These are phyloP conservation scores for Bambusicola thoracicus DNA, from an alignment of 2,113 vertebrate genomes.

Conservation along the genomic window DNA sequence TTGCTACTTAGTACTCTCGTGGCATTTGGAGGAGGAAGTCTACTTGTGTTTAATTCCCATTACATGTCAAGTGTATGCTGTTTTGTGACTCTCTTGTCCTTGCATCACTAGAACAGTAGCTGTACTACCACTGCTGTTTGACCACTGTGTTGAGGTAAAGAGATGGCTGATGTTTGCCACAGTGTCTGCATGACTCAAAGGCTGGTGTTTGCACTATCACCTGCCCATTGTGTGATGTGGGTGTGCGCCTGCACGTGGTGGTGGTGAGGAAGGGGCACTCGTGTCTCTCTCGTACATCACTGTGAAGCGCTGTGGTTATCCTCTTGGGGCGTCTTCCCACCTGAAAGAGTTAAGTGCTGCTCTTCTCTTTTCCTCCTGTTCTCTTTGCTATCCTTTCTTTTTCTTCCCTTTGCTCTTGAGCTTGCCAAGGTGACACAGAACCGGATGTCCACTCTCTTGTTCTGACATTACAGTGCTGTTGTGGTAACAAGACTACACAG, in stretches of 20 bases:
- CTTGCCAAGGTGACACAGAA: not conserved
- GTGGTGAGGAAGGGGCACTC: not conserved
- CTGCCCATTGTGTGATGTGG: fast-evolving
- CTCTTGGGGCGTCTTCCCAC: not conserved
- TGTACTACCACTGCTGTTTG: not conserved
- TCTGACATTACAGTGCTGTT: not conserved
- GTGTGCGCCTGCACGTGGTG: not conserved
- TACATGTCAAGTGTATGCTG: not conserved
- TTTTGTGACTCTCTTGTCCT: not conserved
- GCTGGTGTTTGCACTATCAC: not conserved
- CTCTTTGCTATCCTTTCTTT: fast-evolving
- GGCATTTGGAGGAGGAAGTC: not conserved
- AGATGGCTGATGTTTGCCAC: not conserved
- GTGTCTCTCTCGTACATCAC: not conserved
- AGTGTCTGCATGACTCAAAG: not conserved
- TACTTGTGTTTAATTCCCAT: not conserved
- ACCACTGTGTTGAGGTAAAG: not conserved
- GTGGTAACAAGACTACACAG: not conserved
- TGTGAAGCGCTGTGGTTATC: not conserved
- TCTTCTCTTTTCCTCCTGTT: not conserved
- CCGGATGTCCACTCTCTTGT: not conserved
- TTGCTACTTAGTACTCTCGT: not conserved
- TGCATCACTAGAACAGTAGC: not conserved
- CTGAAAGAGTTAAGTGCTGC: not conserved
- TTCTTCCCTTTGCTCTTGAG: not conserved